Evolutionary conservation across 2,113 vertebrate genomes (phyloP).

Genomic region (Pseudolaguvia tuberculata): DNA sequence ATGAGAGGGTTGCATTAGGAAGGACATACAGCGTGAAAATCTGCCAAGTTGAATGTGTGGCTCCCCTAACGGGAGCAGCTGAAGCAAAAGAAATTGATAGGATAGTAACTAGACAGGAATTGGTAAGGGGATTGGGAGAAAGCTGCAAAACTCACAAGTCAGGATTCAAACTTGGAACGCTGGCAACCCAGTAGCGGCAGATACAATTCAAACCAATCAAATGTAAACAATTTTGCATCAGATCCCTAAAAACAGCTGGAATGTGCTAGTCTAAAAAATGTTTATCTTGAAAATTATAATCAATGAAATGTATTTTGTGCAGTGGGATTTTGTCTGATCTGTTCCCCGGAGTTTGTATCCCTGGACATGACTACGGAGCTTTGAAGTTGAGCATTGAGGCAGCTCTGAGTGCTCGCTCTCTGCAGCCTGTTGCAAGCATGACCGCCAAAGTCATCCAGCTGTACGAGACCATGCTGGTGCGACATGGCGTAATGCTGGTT

Average conservation of each 20-base stretch:
- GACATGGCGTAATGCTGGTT: conserved; percentile 85
- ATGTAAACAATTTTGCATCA: not conserved
- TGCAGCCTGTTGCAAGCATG: conserved; percentile 75
- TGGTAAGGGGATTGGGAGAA: too few species aligned
- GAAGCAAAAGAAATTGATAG: too few species aligned
- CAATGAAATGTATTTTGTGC: not conserved
- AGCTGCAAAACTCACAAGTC: too few species aligned
- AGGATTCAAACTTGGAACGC: too few species aligned
- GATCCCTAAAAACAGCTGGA: not conserved
- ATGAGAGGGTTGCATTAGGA: too few species aligned
- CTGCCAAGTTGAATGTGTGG: too few species aligned
- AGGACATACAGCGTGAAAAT: too few species aligned
- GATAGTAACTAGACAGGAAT: too few species aligned
- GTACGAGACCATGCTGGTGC: conserved; percentile 85
- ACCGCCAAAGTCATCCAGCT: conserved; percentile 81
- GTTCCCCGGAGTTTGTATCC: conserved; percentile 80
- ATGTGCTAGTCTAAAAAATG: too few species aligned
- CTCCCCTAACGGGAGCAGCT: too few species aligned
- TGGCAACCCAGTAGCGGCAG: too few species aligned
- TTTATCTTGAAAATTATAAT: not conserved
- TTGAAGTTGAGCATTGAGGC: conserved; percentile 75
- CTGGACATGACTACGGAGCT: conserved; percentile 81
- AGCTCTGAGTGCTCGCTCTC: conserved; percentile 64
- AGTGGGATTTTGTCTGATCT: conserved; percentile 86
- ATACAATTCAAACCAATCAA: too few species aligned